Percentiles rank a stretch among this genome's conserved stretches.
Conservation (phyloP, 2,797 vertebrate genomes). For the Poecilia velifera region DNA sequence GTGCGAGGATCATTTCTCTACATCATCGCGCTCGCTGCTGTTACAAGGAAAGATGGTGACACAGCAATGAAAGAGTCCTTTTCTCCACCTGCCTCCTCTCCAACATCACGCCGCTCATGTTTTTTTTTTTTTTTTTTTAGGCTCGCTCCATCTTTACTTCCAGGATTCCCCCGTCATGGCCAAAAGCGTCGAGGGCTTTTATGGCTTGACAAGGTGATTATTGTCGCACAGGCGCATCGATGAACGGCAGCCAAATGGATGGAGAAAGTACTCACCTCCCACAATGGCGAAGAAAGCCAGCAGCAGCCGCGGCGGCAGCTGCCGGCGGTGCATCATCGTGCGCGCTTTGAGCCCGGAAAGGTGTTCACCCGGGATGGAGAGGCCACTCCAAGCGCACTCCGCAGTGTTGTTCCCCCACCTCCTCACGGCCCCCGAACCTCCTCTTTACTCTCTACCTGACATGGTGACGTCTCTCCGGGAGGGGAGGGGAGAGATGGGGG, state of each 20-base stretch:
- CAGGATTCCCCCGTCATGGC: neutral
- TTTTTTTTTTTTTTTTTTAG: conserved; percentile 15
- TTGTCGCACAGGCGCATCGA: conserved; percentile 46
- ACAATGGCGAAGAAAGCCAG: conserved; percentile 79
- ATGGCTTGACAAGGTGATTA: conserved; percentile 40
- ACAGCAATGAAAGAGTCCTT: conserved; percentile 58
- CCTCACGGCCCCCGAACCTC: conserved; percentile 15
- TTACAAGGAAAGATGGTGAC: conserved; percentile 61
- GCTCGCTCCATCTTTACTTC: conserved; percentile 28
- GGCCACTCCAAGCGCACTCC: conserved; percentile 60
- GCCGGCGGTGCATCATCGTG: conserved; percentile 68
- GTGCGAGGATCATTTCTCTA: conserved; percentile 33
- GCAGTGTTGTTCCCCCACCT: conserved; percentile 46
- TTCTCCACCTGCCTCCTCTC: conserved; percentile 40
- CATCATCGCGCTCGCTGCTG: conserved; percentile 50
- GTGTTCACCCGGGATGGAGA: conserved; percentile 69
- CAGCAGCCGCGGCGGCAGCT: conserved; percentile 53
- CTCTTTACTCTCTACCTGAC: conserved; percentile 66
- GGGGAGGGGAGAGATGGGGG: neutral
- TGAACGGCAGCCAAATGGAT: conserved; percentile 40
- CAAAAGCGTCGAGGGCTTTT: conserved; percentile 18
- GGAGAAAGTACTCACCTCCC: conserved; percentile 80
- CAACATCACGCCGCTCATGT: conserved; percentile 23
- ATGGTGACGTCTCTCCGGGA: conserved; percentile 60
- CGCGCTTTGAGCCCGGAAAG: conserved; percentile 60